These are phyloP conservation scores for Zenarchopterus dispar DNA, from an alignment of 2,797 vertebrate genomes.

Conservation along the genomic window DNA sequence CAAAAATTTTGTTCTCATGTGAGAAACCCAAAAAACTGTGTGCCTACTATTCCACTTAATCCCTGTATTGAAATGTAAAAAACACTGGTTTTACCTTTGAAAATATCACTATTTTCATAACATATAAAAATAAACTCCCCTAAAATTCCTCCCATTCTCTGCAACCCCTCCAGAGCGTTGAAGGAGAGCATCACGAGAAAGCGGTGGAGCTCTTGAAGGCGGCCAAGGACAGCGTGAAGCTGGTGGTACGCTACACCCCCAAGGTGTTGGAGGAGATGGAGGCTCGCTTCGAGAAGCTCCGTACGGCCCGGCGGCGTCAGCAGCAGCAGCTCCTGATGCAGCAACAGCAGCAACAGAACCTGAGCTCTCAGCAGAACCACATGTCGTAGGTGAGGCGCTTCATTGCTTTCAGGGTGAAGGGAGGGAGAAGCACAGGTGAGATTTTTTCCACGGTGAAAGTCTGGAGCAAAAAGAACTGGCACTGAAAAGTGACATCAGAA, in stretches of 20 bases:
- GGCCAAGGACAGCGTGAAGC: constrained; percentile 95
- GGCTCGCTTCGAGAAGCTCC: constrained; percentile 96
- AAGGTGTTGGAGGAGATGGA: constrained; percentile 99
- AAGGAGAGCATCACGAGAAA: constrained; percentile 98
- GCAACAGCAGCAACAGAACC: constrained; percentile 92
- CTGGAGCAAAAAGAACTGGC: neutral
- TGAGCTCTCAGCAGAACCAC: constrained; percentile 91
- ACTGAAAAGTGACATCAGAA: neutral
- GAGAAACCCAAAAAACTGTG: neutral
- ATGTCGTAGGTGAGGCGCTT: constrained; percentile 98
- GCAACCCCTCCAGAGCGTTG: constrained; percentile 87
- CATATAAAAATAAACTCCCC: too few species aligned
- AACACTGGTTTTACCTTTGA: neutral
- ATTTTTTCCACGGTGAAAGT: neutral
- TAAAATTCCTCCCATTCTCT: constrained; percentile 3
- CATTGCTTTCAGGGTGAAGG: constrained; percentile 77
- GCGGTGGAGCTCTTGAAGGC: constrained; percentile 97
- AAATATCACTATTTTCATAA: too few species aligned
- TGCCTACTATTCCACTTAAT: constrained; percentile 3
- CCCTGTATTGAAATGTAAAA: constrained; percentile 8
- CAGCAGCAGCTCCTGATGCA: constrained; percentile 96
- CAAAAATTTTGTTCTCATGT: too few species aligned
- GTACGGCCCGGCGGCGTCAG: constrained; percentile 94
- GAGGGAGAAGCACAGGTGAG: neutral
- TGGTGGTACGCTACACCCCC: constrained; percentile 98